Conservation (phyloP, 2,113 vertebrate genomes). For the Platysternon megacephalum region DNA sequence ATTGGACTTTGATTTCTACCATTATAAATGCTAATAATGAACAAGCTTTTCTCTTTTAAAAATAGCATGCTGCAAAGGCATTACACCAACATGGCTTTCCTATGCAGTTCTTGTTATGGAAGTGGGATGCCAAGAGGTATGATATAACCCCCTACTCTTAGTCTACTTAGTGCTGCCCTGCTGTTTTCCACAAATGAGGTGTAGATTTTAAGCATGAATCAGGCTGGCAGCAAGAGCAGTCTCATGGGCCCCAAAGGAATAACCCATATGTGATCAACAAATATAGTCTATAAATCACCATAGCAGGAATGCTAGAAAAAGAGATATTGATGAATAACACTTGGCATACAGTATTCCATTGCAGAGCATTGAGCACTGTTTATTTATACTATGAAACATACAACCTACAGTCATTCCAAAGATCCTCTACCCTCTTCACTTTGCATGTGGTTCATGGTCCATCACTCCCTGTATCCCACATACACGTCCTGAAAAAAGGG, state of each 20-base stretch:
- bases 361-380: background rate
- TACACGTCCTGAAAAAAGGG: background rate
- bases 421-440: background rate
- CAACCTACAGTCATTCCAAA: background rate
- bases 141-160: background rate
- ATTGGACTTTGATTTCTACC: background rate
- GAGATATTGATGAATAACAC: background rate
- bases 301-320: background rate
- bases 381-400: background rate
- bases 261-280: background rate
- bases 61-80: background rate
- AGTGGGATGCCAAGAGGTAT: background rate
- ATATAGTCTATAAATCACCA: background rate
- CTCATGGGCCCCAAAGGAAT: background rate
- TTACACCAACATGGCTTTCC: background rate
- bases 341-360: background rate
- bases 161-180: background rate
- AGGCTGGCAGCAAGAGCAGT: background rate
- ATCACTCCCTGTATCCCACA: background rate
- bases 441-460: background rate
- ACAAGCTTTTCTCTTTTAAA: background rate
- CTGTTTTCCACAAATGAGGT: background rate
- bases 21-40: background rate
- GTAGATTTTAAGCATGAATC: background rate
- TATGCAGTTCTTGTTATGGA: background rate